Evolutionary conservation across 2,113 vertebrate species (phyloP).

Genomic region (Lethenteron reissneri): DNA sequence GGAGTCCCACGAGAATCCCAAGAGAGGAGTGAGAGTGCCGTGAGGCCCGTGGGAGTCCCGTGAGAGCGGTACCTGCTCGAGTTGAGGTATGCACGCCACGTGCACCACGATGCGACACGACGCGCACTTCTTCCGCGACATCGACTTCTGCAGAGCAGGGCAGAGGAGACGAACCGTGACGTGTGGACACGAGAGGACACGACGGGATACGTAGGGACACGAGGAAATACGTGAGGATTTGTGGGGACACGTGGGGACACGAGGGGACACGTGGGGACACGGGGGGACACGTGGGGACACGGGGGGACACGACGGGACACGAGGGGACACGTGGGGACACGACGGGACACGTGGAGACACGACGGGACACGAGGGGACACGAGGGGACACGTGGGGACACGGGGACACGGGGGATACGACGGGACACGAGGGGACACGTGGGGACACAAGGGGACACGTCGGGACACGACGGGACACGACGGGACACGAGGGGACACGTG

Average conservation of each 20-base stretch:
- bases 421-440: neutral
- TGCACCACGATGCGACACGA: conserved; percentile 93
- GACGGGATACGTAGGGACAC: neutral
- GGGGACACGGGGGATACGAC: neutral
- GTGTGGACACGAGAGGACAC: conserved; percentile 2
- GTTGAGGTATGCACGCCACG: conserved; percentile 61
- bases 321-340: neutral
- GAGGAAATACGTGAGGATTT: neutral
- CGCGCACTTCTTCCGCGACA: conserved; percentile 72
- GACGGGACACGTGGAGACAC: neutral
- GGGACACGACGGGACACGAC: neutral
- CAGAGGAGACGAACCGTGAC: neutral
- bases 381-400: neutral
- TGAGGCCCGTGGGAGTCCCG: neutral
- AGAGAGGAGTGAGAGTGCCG: neutral
- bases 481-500: neutral
- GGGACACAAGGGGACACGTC: conserved; percentile 4
- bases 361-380: too few species aligned
- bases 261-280: neutral
- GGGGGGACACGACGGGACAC: neutral
- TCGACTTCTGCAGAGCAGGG: conserved; percentile 49
- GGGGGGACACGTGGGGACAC: neutral
- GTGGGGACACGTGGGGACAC: too few species aligned
- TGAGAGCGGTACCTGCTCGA: conserved; percentile 50
- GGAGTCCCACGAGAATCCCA: neutral